Conservation (phyloP, 1,140 invertebrate species). For the Neodiprion fabricii region DNA sequence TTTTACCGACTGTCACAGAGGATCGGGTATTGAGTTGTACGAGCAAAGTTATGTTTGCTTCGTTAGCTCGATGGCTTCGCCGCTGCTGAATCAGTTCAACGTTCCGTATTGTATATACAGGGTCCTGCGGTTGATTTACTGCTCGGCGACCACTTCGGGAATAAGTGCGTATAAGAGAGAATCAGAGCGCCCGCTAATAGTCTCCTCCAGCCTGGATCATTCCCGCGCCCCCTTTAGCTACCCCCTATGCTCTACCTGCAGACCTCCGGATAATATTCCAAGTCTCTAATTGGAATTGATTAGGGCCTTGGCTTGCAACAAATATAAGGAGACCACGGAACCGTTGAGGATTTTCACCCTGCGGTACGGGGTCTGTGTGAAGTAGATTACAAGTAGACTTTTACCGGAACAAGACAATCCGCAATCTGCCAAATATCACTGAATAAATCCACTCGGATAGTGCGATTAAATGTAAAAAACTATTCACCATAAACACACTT, state of each 20-base stretch:
- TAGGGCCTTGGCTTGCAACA: slow-evolving; percentile 35
- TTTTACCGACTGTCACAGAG: slow-evolving; percentile 60
- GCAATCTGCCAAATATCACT: too few relatives aligned
- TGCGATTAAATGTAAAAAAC: too few relatives aligned
- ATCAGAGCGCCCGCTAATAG: slow-evolving; percentile 59
- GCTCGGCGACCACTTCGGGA: slow-evolving; percentile 24
- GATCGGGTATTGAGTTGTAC: slow-evolving; percentile 60
- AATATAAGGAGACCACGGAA: neutral
- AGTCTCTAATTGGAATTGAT: slow-evolving; percentile 64
- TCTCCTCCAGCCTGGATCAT: slow-evolving; percentile 43
- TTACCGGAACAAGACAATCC: too few relatives aligned
- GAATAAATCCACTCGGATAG: too few relatives aligned
- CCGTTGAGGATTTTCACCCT: too few relatives aligned
- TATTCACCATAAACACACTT: too few relatives aligned
- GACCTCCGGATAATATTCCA: slow-evolving; percentile 50
- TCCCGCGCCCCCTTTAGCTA: slow-evolving; percentile 39
- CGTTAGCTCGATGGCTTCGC: slow-evolving; percentile 45
- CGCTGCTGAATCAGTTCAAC: neutral
- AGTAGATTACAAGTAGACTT: too few relatives aligned
- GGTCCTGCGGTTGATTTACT: slow-evolving; percentile 57
- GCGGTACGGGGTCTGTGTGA: too few relatives aligned
- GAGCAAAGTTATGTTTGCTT: slow-evolving; percentile 60
- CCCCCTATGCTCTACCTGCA: neutral
- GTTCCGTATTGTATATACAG: neutral
- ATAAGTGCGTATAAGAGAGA: slow-evolving; percentile 17